These are phyloP conservation scores for Lasioglossum baleicum DNA, from an alignment of 1,140 invertebrate genomes.

Conservation along the genomic window DNA sequence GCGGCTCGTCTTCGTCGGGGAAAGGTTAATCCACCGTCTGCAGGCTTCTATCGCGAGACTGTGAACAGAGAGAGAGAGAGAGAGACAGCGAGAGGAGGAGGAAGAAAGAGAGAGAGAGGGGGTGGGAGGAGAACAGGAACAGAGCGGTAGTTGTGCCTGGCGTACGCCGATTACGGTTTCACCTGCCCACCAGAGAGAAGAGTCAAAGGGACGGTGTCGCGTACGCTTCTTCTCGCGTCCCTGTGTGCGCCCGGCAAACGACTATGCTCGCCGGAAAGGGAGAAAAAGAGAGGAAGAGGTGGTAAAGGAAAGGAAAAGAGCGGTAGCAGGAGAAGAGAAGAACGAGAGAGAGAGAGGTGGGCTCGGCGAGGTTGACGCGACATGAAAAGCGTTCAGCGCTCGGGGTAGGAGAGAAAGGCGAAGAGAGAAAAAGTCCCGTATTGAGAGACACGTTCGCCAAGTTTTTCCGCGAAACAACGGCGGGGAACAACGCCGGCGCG, in stretches of 20 bases:
- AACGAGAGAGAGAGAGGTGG: neutral
- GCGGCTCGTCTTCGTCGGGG: neutral
- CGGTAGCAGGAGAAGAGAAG: neutral
- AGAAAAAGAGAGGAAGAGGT: neutral
- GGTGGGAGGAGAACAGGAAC: neutral
- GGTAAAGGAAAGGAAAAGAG: neutral
- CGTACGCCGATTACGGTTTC: constrained; percentile 5
- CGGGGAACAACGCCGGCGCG: neutral
- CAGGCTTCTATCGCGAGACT: neutral
- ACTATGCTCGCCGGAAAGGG: constrained; percentile 4
- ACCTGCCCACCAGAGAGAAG: constrained; percentile 4
- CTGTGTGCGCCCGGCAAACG: constrained; percentile 1
- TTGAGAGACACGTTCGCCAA: constrained; percentile 1
- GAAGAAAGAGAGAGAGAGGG: neutral
- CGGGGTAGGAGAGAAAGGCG: neutral
- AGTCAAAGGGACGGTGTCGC: constrained; percentile 5
- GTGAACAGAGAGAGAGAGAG: neutral
- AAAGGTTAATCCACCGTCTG: constrained; percentile 5
- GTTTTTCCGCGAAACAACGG: constrained; percentile 5
- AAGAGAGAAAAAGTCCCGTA: constrained; percentile 1
- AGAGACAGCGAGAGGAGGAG: too few species aligned
- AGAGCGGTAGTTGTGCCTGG: constrained; percentile 3
- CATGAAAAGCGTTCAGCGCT: neutral
- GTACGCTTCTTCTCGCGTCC: constrained; percentile 1
- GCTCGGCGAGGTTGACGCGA: neutral